Evolutionary conservation across 2,888 invertebrate species (phyloP).

Genomic region (Meiosimyza decipiens): DNA sequence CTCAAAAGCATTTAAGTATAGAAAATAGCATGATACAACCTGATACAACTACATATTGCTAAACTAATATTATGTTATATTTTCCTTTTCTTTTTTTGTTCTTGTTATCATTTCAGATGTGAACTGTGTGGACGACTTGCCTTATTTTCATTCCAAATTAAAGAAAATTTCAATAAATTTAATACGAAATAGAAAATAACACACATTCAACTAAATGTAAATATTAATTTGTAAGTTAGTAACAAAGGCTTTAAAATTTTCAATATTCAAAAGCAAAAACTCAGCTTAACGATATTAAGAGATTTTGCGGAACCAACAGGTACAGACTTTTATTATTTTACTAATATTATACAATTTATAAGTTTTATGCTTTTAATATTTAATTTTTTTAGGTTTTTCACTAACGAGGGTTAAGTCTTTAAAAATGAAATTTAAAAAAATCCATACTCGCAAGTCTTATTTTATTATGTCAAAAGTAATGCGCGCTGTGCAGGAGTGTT

Average conservation of each 20-base stretch:
- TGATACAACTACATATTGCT: neutral
- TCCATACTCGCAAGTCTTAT: too few relatives aligned
- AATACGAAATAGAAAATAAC: neutral
- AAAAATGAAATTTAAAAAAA: too few relatives aligned
- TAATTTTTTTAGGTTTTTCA: too few relatives aligned
- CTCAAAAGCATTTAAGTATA: neutral
- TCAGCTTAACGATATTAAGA: neutral
- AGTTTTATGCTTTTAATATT: too few relatives aligned
- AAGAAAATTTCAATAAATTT: constrained; percentile 17
- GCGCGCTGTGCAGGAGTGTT: too few relatives aligned
- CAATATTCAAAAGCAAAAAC: too few relatives aligned
- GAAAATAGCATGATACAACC: neutral
- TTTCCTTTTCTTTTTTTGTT: constrained; percentile 6
- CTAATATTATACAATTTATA: too few relatives aligned
- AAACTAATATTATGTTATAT: constrained; percentile 9
- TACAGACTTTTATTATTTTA: neutral
- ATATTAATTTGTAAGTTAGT: constrained; percentile 9
- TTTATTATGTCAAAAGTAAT: too few relatives aligned
- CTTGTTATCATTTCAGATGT: constrained; percentile 29
- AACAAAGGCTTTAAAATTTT: neutral
- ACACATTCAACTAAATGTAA: neutral
- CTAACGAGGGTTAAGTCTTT: too few relatives aligned
- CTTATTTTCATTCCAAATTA: constrained; percentile 10
- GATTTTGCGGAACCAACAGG: constrained; percentile 36
- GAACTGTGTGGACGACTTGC: constrained; percentile 24